Evolutionary conservation across 2,113 vertebrate species (phyloP), one percentile per base, ranked within the genome.

Genomic region (Oriolus oriolus): DNA sequence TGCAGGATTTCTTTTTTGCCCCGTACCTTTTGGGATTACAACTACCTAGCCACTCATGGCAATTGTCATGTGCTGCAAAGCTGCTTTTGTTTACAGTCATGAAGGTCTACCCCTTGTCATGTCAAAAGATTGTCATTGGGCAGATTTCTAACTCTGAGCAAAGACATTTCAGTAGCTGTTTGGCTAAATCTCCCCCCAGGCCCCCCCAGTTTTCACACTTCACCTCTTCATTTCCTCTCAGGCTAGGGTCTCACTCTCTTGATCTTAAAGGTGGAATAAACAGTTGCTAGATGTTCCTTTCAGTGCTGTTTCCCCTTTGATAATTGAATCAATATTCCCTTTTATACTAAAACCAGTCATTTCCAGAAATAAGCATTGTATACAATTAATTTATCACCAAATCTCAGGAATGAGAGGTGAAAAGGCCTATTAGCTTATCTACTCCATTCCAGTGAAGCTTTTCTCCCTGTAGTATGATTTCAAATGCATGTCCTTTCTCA

Each of bases 41-140:
- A 0, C 24, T n/a, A 7, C 44, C 37, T 53, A 41, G 2, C 11
- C 22, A 37, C 7, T 5, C 45, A 11, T 3, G 27, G 37, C 13
- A 33, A 28, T 11, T 71, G 44, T 13, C 7, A 11, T 4, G 21
- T 44, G 14, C n/a, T 61, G 57, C 41, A 84, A 65, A 96, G 37
- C 17, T 68, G n/a, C 13, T 76, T 56, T 80, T 85, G 8, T 76
- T 90, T 69, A 9, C 17, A 6, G 7, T 42, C 7, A 0, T 19
- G 61, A 82, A 50, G 16, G 9, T 61, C 52, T 89, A 3, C 3
- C 8, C 35, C 18, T 68, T 53, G 33, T 22, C 10, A 7, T 16
- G 44, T 18, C 70, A 66, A 13, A n/a, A n/a, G n/a, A n/a, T n/a
- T n/a, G n/a, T n/a, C 45, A 12, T 3, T 30, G 52, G 35, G 35